phyloP scores from a whole-genome alignment of 2,888 invertebrate species.

The Caenorhabditis sinica region DNA sequence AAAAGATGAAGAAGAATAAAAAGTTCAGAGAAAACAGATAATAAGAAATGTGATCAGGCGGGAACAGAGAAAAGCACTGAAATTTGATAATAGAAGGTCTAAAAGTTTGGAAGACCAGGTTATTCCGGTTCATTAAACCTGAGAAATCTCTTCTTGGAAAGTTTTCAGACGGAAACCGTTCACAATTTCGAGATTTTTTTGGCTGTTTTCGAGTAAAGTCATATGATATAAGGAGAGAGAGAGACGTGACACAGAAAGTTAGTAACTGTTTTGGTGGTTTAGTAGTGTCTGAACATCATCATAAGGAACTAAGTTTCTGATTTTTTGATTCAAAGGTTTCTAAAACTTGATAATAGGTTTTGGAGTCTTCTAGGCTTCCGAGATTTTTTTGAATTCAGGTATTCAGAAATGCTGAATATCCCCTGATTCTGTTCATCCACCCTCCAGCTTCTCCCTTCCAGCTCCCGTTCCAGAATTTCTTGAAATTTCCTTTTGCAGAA shows the following conservation, averaged over 20 bases:
- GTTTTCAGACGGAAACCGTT: not conserved
- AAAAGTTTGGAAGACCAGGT: not conserved
- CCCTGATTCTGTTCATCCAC: too few species aligned
- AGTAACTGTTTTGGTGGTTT: constrained; percentile 2
- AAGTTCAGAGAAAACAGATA: constrained; percentile 17
- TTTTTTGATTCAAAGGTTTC: not conserved
- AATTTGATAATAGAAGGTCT: not conserved
- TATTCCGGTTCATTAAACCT: not conserved
- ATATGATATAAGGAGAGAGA: constrained; percentile 1
- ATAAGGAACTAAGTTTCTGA: not conserved
- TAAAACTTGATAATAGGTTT: too few species aligned
- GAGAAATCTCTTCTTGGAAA: not conserved
- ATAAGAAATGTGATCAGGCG: too few species aligned
- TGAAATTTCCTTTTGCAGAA: too few species aligned
- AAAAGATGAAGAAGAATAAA: constrained; percentile 17
- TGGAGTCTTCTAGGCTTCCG: too few species aligned
- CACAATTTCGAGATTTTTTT: not conserved
- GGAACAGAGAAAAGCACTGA: too few species aligned
- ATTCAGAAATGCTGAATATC: too few species aligned
- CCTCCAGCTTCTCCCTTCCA: too few species aligned
- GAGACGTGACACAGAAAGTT: too few species aligned
- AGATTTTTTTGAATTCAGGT: too few species aligned
- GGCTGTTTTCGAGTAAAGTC: not conserved
- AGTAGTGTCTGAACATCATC: not conserved
- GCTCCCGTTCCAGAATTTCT: too few species aligned